These are phyloP conservation scores for Phalacrocorax aristotelis DNA, from an alignment of 2,113 vertebrate genomes.

Conservation along the genomic window DNA sequence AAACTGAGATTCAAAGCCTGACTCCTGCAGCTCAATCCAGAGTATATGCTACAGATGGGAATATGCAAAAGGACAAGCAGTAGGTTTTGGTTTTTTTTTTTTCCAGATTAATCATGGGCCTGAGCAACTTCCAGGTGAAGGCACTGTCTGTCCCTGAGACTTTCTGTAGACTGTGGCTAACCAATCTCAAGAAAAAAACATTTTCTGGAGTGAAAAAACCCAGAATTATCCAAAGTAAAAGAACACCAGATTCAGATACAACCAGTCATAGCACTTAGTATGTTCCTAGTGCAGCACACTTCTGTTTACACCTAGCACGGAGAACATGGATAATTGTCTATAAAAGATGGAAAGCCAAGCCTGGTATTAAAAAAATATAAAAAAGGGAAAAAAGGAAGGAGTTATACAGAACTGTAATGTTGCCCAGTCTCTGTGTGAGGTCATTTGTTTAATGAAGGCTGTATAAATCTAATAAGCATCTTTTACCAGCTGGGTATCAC, in stretches of 20 bases:
- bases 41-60: not conserved
- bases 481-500: not conserved
- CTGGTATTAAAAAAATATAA: not conserved
- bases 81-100: not conserved
- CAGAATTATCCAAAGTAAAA: not conserved
- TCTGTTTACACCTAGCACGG: not conserved
- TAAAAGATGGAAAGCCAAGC: not conserved
- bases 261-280: not conserved
- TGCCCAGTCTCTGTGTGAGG: not conserved
- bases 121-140: not conserved
- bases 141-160: not conserved
- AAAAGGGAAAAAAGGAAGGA: not conserved
- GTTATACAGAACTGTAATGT: not conserved
- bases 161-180: not conserved
- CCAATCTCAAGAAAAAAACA: not conserved
- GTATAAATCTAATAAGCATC: not conserved
- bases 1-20: not conserved
- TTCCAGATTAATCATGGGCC: not conserved
- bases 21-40: not conserved
- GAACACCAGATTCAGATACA: not conserved
- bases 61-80: not conserved
- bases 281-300: accelerated
- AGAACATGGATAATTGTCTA: not conserved
- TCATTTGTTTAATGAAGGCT: not conserved
- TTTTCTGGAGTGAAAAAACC: not conserved